Evolutionary conservation across 2,888 invertebrate genomes (phyloP), one percentile per base, ranked within the genome.

Genomic region (Philaethria dido): DNA sequence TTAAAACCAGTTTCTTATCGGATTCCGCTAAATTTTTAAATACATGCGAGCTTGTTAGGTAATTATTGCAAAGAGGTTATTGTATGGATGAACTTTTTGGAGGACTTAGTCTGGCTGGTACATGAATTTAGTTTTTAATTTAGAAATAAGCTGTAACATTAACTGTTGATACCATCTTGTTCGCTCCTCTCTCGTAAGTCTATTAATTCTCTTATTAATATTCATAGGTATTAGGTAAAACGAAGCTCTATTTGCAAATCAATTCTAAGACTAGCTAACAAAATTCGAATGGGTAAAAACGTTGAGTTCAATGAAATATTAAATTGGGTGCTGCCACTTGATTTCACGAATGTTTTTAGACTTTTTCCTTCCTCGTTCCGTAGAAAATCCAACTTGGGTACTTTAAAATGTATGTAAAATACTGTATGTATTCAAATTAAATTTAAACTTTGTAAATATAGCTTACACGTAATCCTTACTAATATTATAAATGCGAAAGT

Each of bases 311-410:
- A 65, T 36, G 36, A 52, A 70, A 65, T 68, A 61, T 45, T 59
- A 52, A 70, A 62, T 52, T 44, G 33, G 59, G 54, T 62, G 18
- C 33, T 54, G 44, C 54, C 36, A 33, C 20, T 13, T 25, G 29
- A 52, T 68, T 60, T 60, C 33, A 45, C 62, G 68, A 62, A 68
- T 70, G 62, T 62, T 68, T 65, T 68, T 47, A 52, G 57, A 67
- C 39, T 59, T 67, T 47, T 25, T 16, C 29, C 13, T 22, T 20
- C 22, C 36, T 55, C 13, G 45, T 47, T 11, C 33, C 13, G 29
- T 16, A 0, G 14, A 14, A 55, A 39, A n/a, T 39, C 33, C 4
- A 16, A 9, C 9, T 29, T 33, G 13, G 11, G 18, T 11, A 13
- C 2, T 54, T 33, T 33, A 54, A 33, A 16, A 18, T 16, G 3